A percentile compares a stretch with the other conserved stretches of the same genome.
phyloP scores from a whole-genome alignment of 2,113 vertebrate species.

The Elephas maximus region DNA sequence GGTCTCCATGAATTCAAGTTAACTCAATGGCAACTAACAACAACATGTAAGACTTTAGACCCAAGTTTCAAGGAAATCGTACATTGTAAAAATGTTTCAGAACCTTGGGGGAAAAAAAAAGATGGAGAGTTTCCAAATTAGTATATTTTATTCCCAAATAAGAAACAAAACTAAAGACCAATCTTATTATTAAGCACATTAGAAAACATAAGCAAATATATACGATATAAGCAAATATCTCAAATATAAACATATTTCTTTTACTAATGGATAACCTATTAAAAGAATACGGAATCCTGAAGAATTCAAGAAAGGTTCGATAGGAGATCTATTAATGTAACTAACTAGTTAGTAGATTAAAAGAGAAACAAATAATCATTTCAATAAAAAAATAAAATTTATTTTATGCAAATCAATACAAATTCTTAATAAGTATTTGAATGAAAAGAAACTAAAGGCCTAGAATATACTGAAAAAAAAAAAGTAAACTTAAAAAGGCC shows the following conservation, averaged over 20 bases:
- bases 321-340: background rate
- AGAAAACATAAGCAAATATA: background rate
- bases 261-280: background rate
- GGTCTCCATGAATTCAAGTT: no score
- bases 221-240: background rate
- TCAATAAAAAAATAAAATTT: background rate
- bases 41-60: no score
- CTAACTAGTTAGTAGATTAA: background rate
- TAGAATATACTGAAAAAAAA: background rate
- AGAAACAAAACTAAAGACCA: background rate
- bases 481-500: background rate
- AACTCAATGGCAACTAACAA: no score
- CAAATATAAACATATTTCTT: background rate
- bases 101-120: background rate
- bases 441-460: background rate
- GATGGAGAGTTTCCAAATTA: background rate
- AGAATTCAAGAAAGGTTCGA: background rate
- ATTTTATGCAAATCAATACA: background rate
- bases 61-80: background rate
- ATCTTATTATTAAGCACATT: background rate
- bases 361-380: background rate
- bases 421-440: constrained; percentile 42
- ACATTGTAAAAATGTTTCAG: background rate
- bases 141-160: background rate
- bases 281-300: constrained; percentile 4